phyloP scores from a whole-genome alignment of 2,113 vertebrate species.

The Agelaius phoeniceus region DNA sequence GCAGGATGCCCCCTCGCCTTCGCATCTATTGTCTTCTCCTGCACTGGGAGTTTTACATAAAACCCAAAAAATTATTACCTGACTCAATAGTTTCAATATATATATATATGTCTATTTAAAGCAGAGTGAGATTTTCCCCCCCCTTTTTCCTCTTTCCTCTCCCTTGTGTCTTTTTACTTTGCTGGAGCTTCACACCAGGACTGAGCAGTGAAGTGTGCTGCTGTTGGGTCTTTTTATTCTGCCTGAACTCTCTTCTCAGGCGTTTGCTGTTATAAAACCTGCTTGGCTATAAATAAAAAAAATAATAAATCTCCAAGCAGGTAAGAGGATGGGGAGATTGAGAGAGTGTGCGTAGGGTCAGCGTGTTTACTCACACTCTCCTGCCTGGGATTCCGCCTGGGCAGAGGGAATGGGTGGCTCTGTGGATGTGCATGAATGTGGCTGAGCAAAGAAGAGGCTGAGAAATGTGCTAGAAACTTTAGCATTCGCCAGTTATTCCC shows the following conservation, averaged over 20 bases:
- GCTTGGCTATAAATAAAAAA: slow-evolving; percentile 15
- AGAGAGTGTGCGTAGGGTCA: slow-evolving; percentile 50
- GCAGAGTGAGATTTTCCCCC: neutral
- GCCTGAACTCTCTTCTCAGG: slow-evolving; percentile 15
- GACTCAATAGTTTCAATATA: neutral
- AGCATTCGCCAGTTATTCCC: slow-evolving; percentile 54
- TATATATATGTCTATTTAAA: neutral
- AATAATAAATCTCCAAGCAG: slow-evolving; percentile 11
- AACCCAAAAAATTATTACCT: slow-evolving; percentile 64
- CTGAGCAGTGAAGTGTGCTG: slow-evolving; percentile 56
- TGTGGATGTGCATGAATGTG: slow-evolving; percentile 36
- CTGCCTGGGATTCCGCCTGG: slow-evolving; percentile 63
- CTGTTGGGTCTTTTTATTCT: slow-evolving; percentile 47
- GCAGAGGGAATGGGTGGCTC: slow-evolving; percentile 58
- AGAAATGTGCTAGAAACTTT: slow-evolving; percentile 67
- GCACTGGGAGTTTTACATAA: slow-evolving; percentile 59
- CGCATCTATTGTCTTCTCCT: slow-evolving; percentile 74
- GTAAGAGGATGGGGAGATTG: slow-evolving; percentile 59
- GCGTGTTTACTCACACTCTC: slow-evolving; percentile 35
- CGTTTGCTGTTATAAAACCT: slow-evolving; percentile 33
- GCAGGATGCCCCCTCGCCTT: slow-evolving; percentile 57
- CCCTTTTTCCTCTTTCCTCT: neutral
- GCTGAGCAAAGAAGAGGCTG: slow-evolving; percentile 29
- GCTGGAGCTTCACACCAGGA: slow-evolving; percentile 47
- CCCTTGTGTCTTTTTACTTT: slow-evolving; percentile 62